A percentile compares a stretch with the other conserved stretches of the same genome.
These are phyloP conservation scores for Pachymerium ferrugineum DNA, from an alignment of 2,888 invertebrate species.

Conservation along the genomic window DNA sequence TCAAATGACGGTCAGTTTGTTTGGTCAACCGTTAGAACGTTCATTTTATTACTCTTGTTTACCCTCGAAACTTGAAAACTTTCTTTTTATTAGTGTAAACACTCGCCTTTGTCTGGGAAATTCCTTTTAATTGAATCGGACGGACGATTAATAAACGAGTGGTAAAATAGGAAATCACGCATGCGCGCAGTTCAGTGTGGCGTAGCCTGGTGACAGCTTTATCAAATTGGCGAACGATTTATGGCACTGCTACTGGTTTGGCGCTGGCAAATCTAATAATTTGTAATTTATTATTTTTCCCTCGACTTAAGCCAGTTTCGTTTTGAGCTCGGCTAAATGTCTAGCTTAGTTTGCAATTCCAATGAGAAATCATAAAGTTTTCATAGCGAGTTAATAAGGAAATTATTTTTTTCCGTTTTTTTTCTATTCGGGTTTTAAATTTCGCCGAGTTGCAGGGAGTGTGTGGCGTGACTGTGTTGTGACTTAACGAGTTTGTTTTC, in stretches of 20 bases:
- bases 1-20: too few relatives aligned
- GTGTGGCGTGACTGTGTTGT: background rate
- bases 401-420: background rate
- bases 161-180: background rate
- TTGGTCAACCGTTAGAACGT: too few relatives aligned
- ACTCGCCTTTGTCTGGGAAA: background rate
- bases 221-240: background rate
- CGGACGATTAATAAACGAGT: background rate
- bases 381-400: conserved; percentile 2
- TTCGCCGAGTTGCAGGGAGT: background rate
- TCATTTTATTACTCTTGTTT: too few relatives aligned
- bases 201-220: conserved; percentile 2
- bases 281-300: background rate
- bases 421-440: background rate
- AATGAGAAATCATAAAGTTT: background rate
- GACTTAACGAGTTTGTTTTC: background rate
- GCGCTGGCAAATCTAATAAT: background rate
- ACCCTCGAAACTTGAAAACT: background rate
- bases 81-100: too few relatives aligned
- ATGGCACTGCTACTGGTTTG: background rate
- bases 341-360: conserved; percentile 2
- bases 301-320: background rate
- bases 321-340: background rate
- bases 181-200: background rate
- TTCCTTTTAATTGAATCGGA: background rate